Conservation (phyloP, 1,140 invertebrate species). For the Euglossa dilemma region DNA sequence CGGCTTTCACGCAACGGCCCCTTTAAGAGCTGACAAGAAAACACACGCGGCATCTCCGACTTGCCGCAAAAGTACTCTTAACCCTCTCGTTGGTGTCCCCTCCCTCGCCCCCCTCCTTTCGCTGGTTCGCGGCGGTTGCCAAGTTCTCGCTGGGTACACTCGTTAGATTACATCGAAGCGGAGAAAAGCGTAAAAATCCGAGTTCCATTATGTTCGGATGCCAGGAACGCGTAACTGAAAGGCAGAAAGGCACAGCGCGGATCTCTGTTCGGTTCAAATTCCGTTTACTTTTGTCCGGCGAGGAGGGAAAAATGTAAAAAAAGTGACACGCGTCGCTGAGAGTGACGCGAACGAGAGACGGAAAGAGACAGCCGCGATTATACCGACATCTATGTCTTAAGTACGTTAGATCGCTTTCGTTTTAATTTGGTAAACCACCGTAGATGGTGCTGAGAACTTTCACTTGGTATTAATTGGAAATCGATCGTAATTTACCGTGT, state of each 20-base stretch:
- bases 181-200: slow-evolving; percentile 6
- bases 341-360: neutral
- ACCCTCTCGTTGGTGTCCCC: slow-evolving; percentile 39
- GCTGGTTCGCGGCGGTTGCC: neutral
- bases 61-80: slow-evolving; percentile 42
- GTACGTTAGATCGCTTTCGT: slow-evolving; percentile 6
- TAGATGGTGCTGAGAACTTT: neutral
- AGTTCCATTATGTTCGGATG: slow-evolving; percentile 21
- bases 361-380: neutral
- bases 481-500: no score
- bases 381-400: neutral
- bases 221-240: neutral
- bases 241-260: neutral
- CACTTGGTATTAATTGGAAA: neutral
- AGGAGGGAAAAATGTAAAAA: neutral
- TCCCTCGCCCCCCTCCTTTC: neutral
- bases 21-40: slow-evolving; percentile 39
- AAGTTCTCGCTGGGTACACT: slow-evolving; percentile 23
- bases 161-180: slow-evolving; percentile 42
- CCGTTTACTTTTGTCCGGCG: slow-evolving; percentile 11
- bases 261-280: neutral
- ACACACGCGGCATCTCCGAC: slow-evolving; percentile 33
- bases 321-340: no score
- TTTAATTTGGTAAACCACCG: neutral
- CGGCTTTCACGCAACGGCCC: slow-evolving; percentile 1